Evolutionary conservation across 2,113 vertebrate genomes (phyloP).

Genomic region (Turnix velox): DNA sequence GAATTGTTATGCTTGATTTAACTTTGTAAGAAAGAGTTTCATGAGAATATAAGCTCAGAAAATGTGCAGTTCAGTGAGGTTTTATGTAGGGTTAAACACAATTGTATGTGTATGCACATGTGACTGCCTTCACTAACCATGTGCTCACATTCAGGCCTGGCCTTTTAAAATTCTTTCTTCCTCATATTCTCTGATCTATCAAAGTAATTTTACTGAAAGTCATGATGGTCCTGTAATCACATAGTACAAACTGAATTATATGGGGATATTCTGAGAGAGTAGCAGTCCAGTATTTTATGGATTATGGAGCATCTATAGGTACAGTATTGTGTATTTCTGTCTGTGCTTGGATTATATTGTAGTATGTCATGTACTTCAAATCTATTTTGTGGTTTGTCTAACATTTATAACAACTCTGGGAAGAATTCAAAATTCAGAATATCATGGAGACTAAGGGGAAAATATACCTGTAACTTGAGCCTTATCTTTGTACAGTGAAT

Average conservation of each 20-base stretch:
- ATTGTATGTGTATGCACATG: neutral
- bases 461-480: constrained; percentile 85
- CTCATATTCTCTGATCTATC: neutral
- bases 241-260: neutral
- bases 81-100: constrained; percentile 42
- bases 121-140: constrained; percentile 2
- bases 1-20: constrained; percentile 31
- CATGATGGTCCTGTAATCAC: neutral
- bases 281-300: constrained; percentile 43
- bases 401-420: constrained; percentile 86
- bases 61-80: constrained; percentile 16
- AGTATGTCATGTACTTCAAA: constrained; percentile 75
- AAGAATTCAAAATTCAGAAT: constrained; percentile 78
- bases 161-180: neutral
- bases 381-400: constrained; percentile 79
- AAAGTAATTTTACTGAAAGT: neutral
- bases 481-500: constrained; percentile 97
- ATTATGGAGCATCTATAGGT: constrained; percentile 71
- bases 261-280: neutral
- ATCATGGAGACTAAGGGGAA: constrained; percentile 67
- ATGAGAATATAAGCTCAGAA: constrained; percentile 39
- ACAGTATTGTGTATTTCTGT: constrained; percentile 78
- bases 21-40: constrained; percentile 26
- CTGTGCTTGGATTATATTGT: constrained; percentile 74
- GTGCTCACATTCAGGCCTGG: constrained; percentile 1